Base-by-base conservation (phyloP, 1,140 invertebrate species). In the Cyclargus thomasi region DNA sequence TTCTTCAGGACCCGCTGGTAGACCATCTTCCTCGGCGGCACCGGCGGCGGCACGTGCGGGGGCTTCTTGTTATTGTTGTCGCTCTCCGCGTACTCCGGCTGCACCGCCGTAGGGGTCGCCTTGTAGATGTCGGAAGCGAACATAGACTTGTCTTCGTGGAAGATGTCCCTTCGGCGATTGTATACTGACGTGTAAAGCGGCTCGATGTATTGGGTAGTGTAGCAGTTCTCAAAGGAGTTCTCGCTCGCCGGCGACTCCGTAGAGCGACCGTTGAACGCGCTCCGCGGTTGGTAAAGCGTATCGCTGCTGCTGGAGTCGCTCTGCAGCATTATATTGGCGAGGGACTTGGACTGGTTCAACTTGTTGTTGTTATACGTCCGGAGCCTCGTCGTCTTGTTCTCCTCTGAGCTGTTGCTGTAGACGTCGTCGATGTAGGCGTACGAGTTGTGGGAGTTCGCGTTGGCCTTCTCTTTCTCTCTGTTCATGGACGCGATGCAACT, bases 271-370 rank as follows among this genome's bases (percentile, higher is more conserved):
- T 85, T 87, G 74, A 80, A 86, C 6, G 83, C 85, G 64, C 84
- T 88, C 72, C 87, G 86, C 0, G 88, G 84, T 66, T 91, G 90
- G 65, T 91, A 90, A n/a, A 91, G 70, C 0, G 88, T 90, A 64
- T 91, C 90, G 67, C 78, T 89, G 72, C 88, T 91, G 69, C 86
- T 88, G 0, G 90, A 90, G 66, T 91, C 87, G 59, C 82, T 91
- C 55, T 90, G 86, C 18, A 91, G 62, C 29, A 90, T 84, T 29
- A 91, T 90, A 65, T 90, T 90, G 10, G 90, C 90, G 23, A 91
- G 73, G 1, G 90, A 91, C 72, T 91, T 91, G 1, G 90, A 91
- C 71, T 90, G 88, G 65, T 86, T 88, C 67, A 91, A 68, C 74
- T 89, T 90, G 53, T 88, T 86, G 59, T 89, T 87, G 65, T 83